Evolutionary conservation across 2,888 invertebrate genomes (phyloP).

Genomic region (Thymelicus sylvestris): DNA sequence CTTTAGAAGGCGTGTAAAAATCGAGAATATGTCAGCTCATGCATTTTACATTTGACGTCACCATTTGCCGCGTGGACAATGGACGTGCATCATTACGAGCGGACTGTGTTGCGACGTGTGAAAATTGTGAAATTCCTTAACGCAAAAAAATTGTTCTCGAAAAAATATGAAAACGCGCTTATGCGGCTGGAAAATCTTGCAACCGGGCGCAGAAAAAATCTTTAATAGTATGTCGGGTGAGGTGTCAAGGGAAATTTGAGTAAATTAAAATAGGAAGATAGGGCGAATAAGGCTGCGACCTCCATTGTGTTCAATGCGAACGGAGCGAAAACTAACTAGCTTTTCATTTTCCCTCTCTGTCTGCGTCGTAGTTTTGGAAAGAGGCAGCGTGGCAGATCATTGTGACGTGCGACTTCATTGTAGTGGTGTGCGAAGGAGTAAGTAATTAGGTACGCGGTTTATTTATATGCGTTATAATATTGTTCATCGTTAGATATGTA

Average conservation of each 20-base stretch:
- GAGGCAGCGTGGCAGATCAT: slow-evolving; percentile 52
- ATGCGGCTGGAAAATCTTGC: slow-evolving; percentile 31
- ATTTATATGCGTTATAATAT: slow-evolving; percentile 49
- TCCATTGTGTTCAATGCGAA: slow-evolving; percentile 69
- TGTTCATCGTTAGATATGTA: slow-evolving; percentile 31
- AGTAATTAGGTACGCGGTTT: slow-evolving; percentile 78
- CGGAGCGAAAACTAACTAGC: slow-evolving; percentile 74
- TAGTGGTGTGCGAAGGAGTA: slow-evolving; percentile 64
- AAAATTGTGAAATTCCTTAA: slow-evolving; percentile 32
- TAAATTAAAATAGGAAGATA: slow-evolving; percentile 85
- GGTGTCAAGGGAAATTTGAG: slow-evolving; percentile 85
- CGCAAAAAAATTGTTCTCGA: slow-evolving; percentile 34
- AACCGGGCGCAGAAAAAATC: slow-evolving; percentile 48
- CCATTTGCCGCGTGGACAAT: slow-evolving; percentile 24
- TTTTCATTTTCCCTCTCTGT: slow-evolving; percentile 47
- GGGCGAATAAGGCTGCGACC: slow-evolving; percentile 73
- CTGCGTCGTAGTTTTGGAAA: slow-evolving; percentile 42
- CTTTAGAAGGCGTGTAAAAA: slow-evolving; percentile 9
- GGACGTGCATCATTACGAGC: slow-evolving; percentile 29
- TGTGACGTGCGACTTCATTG: slow-evolving; percentile 67
- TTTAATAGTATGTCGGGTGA: slow-evolving; percentile 69
- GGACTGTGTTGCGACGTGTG: slow-evolving; percentile 24
- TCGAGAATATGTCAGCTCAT: slow-evolving; percentile 15
- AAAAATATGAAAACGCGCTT: slow-evolving; percentile 27
- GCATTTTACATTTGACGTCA: slow-evolving; percentile 11